phyloP scores from a whole-genome alignment of 2,888 invertebrate genomes.

The Plebejus anna region DNA sequence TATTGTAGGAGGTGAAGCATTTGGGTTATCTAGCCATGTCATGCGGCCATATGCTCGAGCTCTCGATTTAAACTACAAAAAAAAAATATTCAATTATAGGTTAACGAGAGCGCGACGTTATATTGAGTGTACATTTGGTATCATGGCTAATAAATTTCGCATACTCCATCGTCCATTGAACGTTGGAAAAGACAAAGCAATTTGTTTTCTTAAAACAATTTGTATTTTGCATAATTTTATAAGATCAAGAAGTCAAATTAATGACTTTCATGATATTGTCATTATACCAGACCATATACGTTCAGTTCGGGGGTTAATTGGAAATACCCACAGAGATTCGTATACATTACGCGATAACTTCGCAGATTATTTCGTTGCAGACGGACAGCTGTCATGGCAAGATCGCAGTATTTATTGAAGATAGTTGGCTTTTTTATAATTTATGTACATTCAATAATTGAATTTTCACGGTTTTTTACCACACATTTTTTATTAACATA shows the following conservation, averaged over 20 bases:
- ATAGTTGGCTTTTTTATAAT: conserved; percentile 22
- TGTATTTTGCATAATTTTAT: conserved; percentile 38
- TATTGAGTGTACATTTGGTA: conserved; percentile 37
- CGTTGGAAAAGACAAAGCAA: conserved; percentile 34
- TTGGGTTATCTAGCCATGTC: conserved; percentile 39
- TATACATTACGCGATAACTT: conserved; percentile 39
- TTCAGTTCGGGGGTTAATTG: conserved; percentile 33
- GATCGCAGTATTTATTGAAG: conserved; percentile 39
- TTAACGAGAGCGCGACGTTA: conserved; percentile 35
- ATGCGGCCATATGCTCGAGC: conserved; percentile 40
- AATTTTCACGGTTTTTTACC: conserved; percentile 32
- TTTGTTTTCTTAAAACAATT: conserved; percentile 35
- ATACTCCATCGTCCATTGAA: conserved; percentile 39
- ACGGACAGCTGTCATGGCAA: conserved; percentile 39
- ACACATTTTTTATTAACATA: conserved; percentile 41
- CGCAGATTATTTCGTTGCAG: conserved; percentile 38
- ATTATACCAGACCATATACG: conserved; percentile 39
- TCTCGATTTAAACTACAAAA: conserved; percentile 33
- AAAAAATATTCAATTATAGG: conserved; percentile 39
- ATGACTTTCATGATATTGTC: conserved; percentile 36
- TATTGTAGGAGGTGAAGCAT: conserved; percentile 28
- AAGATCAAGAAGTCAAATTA: conserved; percentile 34
- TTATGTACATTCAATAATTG: conserved; percentile 28
- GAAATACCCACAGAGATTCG: conserved; percentile 36
- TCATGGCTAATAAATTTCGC: conserved; percentile 39